These are phyloP conservation scores for Cyanoramphus novaezelandiae DNA, from an alignment of 2,113 vertebrate species.

Conservation along the genomic window DNA sequence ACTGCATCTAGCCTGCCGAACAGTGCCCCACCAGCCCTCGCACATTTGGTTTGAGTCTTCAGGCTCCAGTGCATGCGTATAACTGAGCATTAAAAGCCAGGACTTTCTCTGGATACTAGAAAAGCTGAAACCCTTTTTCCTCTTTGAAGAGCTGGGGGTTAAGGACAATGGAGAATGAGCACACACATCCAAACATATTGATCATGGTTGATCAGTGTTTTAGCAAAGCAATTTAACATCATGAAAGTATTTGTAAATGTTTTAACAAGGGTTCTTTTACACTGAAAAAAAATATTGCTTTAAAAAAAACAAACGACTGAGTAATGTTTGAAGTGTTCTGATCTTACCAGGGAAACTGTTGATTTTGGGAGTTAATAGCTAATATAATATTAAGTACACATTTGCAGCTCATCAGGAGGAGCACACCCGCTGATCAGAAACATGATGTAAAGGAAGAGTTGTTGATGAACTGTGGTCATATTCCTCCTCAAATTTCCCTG, in stretches of 20 bases:
- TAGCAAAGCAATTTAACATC: constrained; percentile 7
- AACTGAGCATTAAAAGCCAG: neutral
- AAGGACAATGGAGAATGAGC: neutral
- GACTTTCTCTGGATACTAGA: neutral
- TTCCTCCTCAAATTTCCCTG: constrained; percentile 34
- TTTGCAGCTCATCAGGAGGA: constrained; percentile 46
- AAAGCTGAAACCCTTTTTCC: neutral
- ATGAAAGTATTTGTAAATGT: constrained; percentile 17
- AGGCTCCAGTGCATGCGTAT: neutral
- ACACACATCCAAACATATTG: neutral
- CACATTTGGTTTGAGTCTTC: neutral
- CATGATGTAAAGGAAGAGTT: neutral
- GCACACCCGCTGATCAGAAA: constrained; percentile 54
- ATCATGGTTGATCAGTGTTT: neutral
- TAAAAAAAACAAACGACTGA: neutral
- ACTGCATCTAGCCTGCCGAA: neutral
- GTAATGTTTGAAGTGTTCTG: constrained; percentile 40
- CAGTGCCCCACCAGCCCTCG: neutral
- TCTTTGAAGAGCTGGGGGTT: neutral
- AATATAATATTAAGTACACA: constrained; percentile 62
- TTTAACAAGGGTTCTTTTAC: constrained; percentile 28
- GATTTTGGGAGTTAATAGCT: constrained; percentile 56
- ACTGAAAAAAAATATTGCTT: neutral
- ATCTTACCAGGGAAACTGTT: constrained; percentile 57
- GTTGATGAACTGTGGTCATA: constrained; percentile 26